A percentile compares a stretch with the other conserved stretches of the same genome.
These are phyloP conservation scores for Sphaeridia pumilis DNA, from an alignment of 2,888 invertebrate species.

Conservation along the genomic window DNA sequence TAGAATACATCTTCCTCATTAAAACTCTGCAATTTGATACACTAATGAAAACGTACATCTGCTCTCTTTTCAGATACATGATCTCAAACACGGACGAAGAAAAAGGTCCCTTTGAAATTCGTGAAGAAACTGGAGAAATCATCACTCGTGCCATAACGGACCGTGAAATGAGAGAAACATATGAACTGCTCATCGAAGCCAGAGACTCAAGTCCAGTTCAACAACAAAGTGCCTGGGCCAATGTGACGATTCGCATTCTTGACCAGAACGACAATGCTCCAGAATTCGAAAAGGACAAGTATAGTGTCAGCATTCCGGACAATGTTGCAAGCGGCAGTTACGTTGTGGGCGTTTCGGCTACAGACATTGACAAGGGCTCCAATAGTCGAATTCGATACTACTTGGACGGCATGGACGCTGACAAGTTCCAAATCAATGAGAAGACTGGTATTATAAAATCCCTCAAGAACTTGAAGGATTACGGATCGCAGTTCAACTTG, in stretches of 20 bases:
- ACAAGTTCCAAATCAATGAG: conserved; percentile 62
- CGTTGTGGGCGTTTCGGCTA: conserved; percentile 69
- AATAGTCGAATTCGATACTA: conserved; percentile 75
- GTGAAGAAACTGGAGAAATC: conserved; percentile 66
- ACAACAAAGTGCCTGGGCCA: conserved; percentile 65
- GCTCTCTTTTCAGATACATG: conserved; percentile 3
- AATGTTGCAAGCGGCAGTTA: conserved; percentile 74
- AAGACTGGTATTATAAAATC: conserved; percentile 80
- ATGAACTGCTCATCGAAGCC: conserved; percentile 72
- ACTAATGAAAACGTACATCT: conserved; percentile 9
- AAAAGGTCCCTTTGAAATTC: conserved; percentile 66
- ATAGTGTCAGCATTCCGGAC: conserved; percentile 70
- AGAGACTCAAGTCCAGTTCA: conserved; percentile 79
- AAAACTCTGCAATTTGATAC: no score
- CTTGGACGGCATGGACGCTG: conserved; percentile 69
- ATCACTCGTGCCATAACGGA: conserved; percentile 60
- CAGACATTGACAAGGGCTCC: conserved; percentile 71
- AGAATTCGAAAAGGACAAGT: conserved; percentile 58
- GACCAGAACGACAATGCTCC: conserved; percentile 84
- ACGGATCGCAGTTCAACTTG: conserved; percentile 48
- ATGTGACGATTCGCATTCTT: conserved; percentile 63
- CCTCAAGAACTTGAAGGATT: conserved; percentile 49
- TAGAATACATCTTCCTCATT: no score
- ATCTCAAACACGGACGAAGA: not conserved
- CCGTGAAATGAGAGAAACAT: conserved; percentile 63